Base-by-base conservation (phyloP, 1,140 invertebrate genomes). In the Platyscapa corneri region DNA sequence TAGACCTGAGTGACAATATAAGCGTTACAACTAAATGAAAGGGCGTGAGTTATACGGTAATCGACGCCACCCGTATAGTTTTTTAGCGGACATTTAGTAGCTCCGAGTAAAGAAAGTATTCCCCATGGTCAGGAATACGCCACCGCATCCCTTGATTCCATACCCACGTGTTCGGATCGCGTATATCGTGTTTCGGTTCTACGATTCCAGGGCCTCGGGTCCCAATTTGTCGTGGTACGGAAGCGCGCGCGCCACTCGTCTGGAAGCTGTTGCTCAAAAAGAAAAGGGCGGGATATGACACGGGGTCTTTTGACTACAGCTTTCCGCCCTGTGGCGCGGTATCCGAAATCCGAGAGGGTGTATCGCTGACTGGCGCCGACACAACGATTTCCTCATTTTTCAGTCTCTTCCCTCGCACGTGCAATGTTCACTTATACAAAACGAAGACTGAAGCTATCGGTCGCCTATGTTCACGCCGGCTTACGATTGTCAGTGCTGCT, bases 341-440 rank as follows among this genome's bases (percentile, higher is more conserved):
- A 34, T 42, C 53, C 49, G 83, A 72, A 74, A 84, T 72, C 8
- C 34, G 83, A 79, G 76, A 70, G 60, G 60, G n/a, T 30, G 42
- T 80, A 79, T 84, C 83, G 76, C 18, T 75, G 49, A 75, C 78
- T 82, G 84, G 84, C 84, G 84, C 84, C 84, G 84, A 76, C 23
- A 76, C 84, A 46, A 8, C 78, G 3, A 81, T 81, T 84, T 60
- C 39, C 74, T 37, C 72, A 34, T 82, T 74, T 82, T 75, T 1
- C 49, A 53, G 3, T 10, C 10, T 46, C 42, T 46, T 46, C 67
- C 32, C 23, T 30, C 1, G 23, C 72, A 14, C 34, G 53, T 39
- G 49, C 49, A 27, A 27, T 23, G 27, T 27, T 23, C 23, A 27
- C 7, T 10, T 10, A 27, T 60, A 23, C 2, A 18, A 53, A 18